A percentile compares a stretch with the other conserved stretches of the same genome.
Evolutionary conservation across 92 coral and sea anemone genomes (phyloP).

Genomic region (Umimayanthus chanpuru): DNA sequence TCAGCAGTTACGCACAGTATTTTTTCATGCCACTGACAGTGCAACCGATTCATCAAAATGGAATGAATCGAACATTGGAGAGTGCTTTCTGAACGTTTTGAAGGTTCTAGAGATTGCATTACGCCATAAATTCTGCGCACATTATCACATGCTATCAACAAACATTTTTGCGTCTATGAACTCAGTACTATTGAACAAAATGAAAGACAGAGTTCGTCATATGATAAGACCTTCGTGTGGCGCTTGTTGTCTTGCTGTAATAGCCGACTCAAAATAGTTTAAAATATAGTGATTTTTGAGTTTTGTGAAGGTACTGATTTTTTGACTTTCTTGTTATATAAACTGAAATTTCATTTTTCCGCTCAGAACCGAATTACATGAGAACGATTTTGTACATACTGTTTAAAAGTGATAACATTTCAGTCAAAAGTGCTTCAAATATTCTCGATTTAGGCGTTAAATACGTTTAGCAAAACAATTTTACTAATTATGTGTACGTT

Average conservation of each 20-base stretch:
- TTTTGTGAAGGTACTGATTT: neutral
- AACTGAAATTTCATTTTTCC: too few relatives aligned
- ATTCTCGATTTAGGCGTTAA: too few relatives aligned
- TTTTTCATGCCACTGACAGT: slow-evolving; percentile 67
- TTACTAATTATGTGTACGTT: neutral
- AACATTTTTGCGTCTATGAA: slow-evolving; percentile 71
- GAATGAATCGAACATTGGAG: slow-evolving; percentile 66
- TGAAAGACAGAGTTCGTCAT: slow-evolving; percentile 78
- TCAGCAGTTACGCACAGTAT: slow-evolving; percentile 70
- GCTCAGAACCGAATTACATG: neutral
- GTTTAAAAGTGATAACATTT: too few relatives aligned
- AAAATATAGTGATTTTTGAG: neutral
- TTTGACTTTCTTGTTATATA: too few relatives aligned
- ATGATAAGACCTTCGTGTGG: slow-evolving; percentile 78
- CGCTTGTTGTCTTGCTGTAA: slow-evolving; percentile 74
- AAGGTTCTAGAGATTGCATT: slow-evolving; percentile 65
- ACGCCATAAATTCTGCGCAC: slow-evolving; percentile 73
- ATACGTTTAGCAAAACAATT: neutral
- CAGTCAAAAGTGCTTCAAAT: too few relatives aligned
- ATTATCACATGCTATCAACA: slow-evolving; percentile 72
- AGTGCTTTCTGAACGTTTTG: slow-evolving; percentile 78
- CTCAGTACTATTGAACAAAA: slow-evolving; percentile 58
- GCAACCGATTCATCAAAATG: slow-evolving; percentile 69
- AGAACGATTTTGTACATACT: too few relatives aligned
- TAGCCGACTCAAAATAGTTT: slow-evolving; percentile 36